Conservation (phyloP, 2,797 vertebrate species). For the Cossypha dichroa region DNA sequence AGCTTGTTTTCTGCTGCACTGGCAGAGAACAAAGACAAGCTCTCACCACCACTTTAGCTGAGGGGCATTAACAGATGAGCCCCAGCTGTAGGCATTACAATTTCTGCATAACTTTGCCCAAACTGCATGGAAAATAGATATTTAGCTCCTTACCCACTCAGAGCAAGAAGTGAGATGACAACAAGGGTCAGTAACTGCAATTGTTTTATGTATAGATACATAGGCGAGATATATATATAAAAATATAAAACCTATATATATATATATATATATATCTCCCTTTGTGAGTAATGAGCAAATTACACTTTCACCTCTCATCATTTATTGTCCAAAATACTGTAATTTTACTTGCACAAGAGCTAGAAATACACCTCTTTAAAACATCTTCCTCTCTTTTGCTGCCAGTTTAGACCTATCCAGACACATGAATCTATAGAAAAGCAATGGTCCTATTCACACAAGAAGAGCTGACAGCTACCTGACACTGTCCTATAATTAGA, state of each 20-base stretch:
- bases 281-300: neutral
- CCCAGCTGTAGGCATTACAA: neutral
- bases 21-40: neutral
- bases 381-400: neutral
- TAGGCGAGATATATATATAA: neutral
- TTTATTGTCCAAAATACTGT: neutral
- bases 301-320: neutral
- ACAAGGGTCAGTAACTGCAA: neutral
- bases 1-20: slow-evolving; percentile 1
- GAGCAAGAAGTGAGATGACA: neutral
- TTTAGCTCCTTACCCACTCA: neutral
- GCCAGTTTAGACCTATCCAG: neutral
- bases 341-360: neutral
- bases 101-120: neutral
- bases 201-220: neutral
- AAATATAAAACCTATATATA: neutral
- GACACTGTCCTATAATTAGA: neutral
- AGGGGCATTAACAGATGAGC: neutral
- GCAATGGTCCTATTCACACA: neutral
- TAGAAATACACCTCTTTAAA: neutral
- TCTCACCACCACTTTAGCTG: neutral
- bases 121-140: neutral
- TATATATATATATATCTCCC: neutral
- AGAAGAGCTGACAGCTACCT: neutral
- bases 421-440: neutral